These are phyloP conservation scores for Rattus norvegicus DNA, from an alignment of 2,113 vertebrate species.

Conservation along the genomic window DNA sequence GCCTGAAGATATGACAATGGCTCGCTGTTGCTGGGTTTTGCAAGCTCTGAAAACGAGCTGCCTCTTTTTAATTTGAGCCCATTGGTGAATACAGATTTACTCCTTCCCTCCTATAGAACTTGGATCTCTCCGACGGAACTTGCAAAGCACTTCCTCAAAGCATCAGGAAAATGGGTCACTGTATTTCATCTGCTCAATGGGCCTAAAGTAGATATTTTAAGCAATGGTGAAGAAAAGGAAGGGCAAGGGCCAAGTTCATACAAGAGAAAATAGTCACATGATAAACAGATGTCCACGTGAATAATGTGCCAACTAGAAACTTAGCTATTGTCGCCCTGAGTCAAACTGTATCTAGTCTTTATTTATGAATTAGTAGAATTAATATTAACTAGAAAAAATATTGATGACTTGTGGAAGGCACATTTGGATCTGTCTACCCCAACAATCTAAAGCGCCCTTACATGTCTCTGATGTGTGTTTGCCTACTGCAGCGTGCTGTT, in stretches of 20 bases:
- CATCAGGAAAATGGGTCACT: neutral
- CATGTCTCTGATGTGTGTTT: neutral
- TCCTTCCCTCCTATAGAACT: neutral
- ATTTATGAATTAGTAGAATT: neutral
- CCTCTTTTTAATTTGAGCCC: neutral
- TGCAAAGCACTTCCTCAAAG: neutral
- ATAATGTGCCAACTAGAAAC: neutral
- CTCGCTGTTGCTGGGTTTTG: neutral
- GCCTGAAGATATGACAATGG: neutral
- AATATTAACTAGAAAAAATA: neutral
- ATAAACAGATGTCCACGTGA: neutral
- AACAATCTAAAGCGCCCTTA: neutral
- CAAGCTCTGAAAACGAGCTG: slow-evolving; percentile 30
- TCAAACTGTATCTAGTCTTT: neutral
- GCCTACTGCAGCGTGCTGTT: neutral
- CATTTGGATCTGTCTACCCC: neutral
- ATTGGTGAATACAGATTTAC: neutral
- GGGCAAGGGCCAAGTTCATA: neutral
- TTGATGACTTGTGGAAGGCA: neutral
- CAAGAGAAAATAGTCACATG: neutral
- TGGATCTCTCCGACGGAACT: neutral
- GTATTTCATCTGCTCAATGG: neutral
- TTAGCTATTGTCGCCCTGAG: neutral
- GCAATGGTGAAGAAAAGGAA: neutral
- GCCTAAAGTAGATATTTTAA: neutral